phyloP scores from a whole-genome alignment of 2,113 vertebrate genomes.

The Recurvirostra avosetta region DNA sequence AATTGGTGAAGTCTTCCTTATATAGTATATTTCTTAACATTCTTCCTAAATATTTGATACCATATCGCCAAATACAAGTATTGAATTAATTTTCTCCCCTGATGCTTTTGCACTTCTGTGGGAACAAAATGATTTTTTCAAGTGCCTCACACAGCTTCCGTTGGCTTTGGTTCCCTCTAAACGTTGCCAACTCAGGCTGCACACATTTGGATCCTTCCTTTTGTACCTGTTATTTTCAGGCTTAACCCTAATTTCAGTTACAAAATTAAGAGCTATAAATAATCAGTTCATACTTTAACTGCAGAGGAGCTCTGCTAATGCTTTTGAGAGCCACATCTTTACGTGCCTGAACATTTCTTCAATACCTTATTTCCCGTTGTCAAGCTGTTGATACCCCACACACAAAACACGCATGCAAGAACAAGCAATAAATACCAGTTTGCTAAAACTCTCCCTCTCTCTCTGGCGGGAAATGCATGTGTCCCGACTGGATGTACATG shows the following conservation, averaged over 20 bases:
- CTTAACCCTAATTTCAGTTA: slow-evolving; percentile 29
- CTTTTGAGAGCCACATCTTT: not conserved
- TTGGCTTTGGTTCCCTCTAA: slow-evolving; percentile 44
- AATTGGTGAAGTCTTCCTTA: not conserved
- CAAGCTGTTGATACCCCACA: not conserved
- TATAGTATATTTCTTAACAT: not conserved
- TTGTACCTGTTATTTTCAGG: slow-evolving; percentile 47
- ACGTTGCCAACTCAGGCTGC: slow-evolving; percentile 27
- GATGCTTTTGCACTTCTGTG: slow-evolving; percentile 33
- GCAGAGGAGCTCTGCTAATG: slow-evolving; percentile 3
- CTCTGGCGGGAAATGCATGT: slow-evolving; percentile 1
- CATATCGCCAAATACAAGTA: not conserved
- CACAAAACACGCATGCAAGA: slow-evolving; percentile 8
- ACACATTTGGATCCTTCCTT: slow-evolving; percentile 9
- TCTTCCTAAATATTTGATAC: not conserved
- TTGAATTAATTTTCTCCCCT: slow-evolving; percentile 18
- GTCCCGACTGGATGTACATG: not conserved
- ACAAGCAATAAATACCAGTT: slow-evolving; percentile 38
- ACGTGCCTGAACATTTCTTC: not conserved
- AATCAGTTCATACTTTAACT: slow-evolving; percentile 9
- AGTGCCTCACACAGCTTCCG: slow-evolving; percentile 42
- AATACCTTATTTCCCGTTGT: slow-evolving; percentile 36
- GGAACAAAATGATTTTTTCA: slow-evolving; percentile 51
- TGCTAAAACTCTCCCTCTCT: not conserved
- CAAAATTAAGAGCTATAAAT: slow-evolving; percentile 38